phyloP scores from a whole-genome alignment of 1,140 invertebrate species.

The Venustaconcha ellipsiformis region DNA sequence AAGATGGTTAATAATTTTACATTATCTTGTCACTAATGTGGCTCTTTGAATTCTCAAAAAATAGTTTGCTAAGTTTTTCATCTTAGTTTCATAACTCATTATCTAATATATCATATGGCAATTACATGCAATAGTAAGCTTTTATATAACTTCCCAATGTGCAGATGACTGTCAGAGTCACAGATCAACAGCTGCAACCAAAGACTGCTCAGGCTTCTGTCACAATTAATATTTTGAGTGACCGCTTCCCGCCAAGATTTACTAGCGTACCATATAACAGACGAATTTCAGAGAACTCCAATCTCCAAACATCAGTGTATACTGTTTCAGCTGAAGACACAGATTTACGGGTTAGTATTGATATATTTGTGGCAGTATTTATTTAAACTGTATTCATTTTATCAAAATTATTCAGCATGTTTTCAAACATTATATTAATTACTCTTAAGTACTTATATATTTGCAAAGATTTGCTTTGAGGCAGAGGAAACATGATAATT shows the following conservation, averaged over 20 bases:
- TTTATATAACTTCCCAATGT: not conserved
- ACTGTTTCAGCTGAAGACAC: slow-evolving; percentile 33
- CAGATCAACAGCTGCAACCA: slow-evolving; percentile 44
- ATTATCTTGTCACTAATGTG: slow-evolving; percentile 37
- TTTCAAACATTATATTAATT: not conserved
- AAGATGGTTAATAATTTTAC: not conserved
- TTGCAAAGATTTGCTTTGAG: not conserved
- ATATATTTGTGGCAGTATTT: not conserved
- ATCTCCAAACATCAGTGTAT: slow-evolving; percentile 17
- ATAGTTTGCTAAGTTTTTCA: not conserved
- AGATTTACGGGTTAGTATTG: slow-evolving; percentile 32
- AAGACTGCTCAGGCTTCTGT: slow-evolving; percentile 38
- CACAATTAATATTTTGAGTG: slow-evolving; percentile 36
- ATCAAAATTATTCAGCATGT: not conserved
- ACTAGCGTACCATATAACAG: slow-evolving; percentile 22
- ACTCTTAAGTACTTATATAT: not conserved
- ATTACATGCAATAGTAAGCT: not conserved
- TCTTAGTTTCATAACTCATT: not conserved
- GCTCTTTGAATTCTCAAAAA: slow-evolving; percentile 15
- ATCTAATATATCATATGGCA: not conserved
- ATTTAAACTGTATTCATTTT: not conserved
- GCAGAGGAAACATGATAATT: not conserved
- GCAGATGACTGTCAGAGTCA: slow-evolving; percentile 42
- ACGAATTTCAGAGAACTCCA: slow-evolving; percentile 26
- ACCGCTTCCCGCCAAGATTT: slow-evolving; percentile 33